phyloP scores from a whole-genome alignment of 2,888 invertebrate species.

The Caenorhabditis parvicauda region DNA sequence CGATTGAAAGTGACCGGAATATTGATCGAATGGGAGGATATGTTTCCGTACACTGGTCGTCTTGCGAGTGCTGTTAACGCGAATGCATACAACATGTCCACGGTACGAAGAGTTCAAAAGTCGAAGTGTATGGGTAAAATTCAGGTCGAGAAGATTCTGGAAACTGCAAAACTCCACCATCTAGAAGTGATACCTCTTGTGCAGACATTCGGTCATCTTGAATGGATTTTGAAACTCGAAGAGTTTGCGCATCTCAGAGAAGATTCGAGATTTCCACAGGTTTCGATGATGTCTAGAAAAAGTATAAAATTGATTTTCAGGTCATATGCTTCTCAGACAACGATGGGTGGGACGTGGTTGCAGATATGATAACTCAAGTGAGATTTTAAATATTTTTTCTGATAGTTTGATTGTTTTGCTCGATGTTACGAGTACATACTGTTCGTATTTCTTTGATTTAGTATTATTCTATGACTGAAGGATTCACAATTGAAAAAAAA shows the following conservation, averaged over 20 bases:
- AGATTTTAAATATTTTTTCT: no score
- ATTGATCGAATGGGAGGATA: conserved; percentile 82
- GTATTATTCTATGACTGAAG: no score
- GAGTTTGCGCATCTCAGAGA: conserved; percentile 74
- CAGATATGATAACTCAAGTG: conserved; percentile 55
- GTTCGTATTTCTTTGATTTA: no score
- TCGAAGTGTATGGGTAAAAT: conserved; percentile 63
- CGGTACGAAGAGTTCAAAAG: conserved; percentile 70
- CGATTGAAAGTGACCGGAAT: conserved; percentile 76
- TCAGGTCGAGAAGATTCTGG: conserved; percentile 13
- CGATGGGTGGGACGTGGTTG: conserved; percentile 64
- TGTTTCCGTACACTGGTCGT: conserved; percentile 76
- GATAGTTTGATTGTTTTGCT: no score
- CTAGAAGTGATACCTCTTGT: conserved; percentile 77
- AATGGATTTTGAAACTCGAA: conserved; percentile 75
- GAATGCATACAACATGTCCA: conserved; percentile 73
- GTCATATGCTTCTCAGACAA: conserved; percentile 57
- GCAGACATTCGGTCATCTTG: conserved; percentile 83
- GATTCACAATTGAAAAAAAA: no score
- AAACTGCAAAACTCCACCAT: conserved; percentile 36
- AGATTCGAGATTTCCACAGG: conserved; percentile 67
- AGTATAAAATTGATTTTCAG: conserved; percentile 12
- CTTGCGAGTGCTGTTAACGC: conserved; percentile 70
- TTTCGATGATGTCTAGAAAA: conserved; percentile 21
- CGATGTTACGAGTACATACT: no score